Percentiles rank a stretch among this genome's conserved stretches.
These are phyloP conservation scores for Lissocephala sabroskyi DNA, from an alignment of 2,888 invertebrate genomes.

Conservation along the genomic window DNA sequence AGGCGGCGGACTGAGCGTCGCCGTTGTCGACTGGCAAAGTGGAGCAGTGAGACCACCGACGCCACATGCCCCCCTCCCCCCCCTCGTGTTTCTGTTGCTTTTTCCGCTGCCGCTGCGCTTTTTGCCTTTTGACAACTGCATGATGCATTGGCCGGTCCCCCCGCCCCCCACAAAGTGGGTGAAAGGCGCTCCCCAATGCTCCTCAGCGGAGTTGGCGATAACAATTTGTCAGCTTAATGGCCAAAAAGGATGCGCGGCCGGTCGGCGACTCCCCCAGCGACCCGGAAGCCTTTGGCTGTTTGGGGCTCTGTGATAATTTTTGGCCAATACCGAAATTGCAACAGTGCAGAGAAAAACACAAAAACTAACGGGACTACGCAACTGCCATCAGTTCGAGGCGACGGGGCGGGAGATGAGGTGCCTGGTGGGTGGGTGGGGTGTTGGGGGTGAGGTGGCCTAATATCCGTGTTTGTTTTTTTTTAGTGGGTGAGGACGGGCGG, in stretches of 20 bases:
- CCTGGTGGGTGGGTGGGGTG: too few relatives aligned
- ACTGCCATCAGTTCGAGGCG: too few relatives aligned
- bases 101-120: background rate
- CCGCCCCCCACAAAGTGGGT: constrained; percentile 47
- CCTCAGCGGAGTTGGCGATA: constrained; percentile 42
- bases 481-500: too few relatives aligned
- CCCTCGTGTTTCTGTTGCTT: constrained; percentile 1
- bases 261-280: constrained; percentile 1
- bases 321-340: background rate
- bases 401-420: too few relatives aligned
- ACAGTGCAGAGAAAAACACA: constrained; percentile 1
- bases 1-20: constrained; percentile 26
- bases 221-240: constrained; percentile 65
- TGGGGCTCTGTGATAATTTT: background rate
- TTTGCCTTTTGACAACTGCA: constrained; percentile 54
- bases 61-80: constrained; percentile 15
- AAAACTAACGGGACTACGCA: too few relatives aligned
- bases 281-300: constrained; percentile 15
- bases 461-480: background rate
- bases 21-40: constrained; percentile 31
- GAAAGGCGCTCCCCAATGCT: constrained; percentile 40
- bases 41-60: constrained; percentile 36
- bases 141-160: constrained; percentile 52
- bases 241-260: constrained; percentile 45
- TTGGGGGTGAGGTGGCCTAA: too few relatives aligned